phyloP scores from a whole-genome alignment of 1,140 invertebrate genomes.

The Atta texana region DNA sequence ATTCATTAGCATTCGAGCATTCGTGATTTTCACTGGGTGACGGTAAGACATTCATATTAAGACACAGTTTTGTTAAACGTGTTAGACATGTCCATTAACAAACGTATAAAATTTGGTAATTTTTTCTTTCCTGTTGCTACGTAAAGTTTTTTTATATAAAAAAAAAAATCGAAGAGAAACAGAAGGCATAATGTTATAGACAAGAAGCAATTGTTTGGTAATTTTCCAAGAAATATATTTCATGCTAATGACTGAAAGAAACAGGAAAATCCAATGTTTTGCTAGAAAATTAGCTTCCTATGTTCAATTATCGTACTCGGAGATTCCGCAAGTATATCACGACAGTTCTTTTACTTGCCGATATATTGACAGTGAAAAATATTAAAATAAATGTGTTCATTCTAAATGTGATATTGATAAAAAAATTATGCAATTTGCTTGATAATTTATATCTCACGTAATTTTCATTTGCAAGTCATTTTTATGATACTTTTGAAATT shows the following conservation, averaged over 20 bases:
- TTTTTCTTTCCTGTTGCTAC: background rate
- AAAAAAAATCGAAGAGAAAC: background rate
- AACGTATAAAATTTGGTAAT: background rate
- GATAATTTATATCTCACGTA: background rate
- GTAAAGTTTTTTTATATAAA: background rate
- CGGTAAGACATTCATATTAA: background rate
- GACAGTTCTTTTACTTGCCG: background rate
- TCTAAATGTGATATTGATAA: background rate
- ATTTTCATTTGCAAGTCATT: background rate
- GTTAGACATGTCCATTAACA: background rate
- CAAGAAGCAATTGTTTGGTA: background rate
- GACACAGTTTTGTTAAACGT: background rate
- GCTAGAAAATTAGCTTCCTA: slow-evolving; percentile 8
- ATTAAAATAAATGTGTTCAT: background rate
- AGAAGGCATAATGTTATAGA: background rate
- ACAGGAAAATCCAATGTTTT: background rate
- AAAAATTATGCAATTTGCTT: background rate
- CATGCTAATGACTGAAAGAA: background rate
- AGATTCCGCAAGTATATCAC: background rate
- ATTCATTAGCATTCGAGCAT: slow-evolving; percentile 47
- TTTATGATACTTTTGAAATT: slow-evolving; percentile 6
- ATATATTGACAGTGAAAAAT: background rate
- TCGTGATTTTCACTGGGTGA: slow-evolving; percentile 13
- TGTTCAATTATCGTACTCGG: background rate
- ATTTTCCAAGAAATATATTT: slow-evolving; percentile 42